A percentile compares a stretch with the other conserved stretches of the same genome.
Evolutionary conservation across 2,797 vertebrate genomes (phyloP).

Genomic region (Miichthys miiuy): DNA sequence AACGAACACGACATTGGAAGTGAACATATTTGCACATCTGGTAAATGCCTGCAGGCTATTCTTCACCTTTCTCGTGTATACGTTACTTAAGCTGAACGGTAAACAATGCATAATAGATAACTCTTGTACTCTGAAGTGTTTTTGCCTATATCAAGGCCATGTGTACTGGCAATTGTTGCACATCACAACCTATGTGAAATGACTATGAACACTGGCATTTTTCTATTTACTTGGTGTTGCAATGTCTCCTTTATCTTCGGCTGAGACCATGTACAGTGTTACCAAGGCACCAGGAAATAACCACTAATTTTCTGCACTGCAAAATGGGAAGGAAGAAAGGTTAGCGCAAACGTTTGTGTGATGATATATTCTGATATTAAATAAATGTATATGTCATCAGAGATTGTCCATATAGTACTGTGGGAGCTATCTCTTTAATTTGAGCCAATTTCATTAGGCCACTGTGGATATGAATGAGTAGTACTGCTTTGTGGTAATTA

Average conservation of each 20-base stretch:
- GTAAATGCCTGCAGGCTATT: slow-evolving; percentile 54
- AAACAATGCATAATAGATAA: slow-evolving; percentile 74
- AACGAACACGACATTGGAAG: slow-evolving; percentile 41
- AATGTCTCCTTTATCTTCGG: neutral
- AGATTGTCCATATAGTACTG: neutral
- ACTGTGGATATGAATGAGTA: neutral
- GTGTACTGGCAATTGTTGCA: slow-evolving; percentile 28
- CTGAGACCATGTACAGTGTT: neutral
- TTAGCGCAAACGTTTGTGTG: slow-evolving; percentile 3
- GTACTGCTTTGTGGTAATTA: neutral
- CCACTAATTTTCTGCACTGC: neutral
- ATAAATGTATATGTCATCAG: neutral
- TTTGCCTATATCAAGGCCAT: slow-evolving; percentile 54
- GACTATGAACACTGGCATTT: slow-evolving; percentile 36
- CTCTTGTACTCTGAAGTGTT: slow-evolving; percentile 56
- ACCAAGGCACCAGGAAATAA: slow-evolving; percentile 5
- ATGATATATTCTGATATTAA: neutral
- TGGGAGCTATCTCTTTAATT: neutral
- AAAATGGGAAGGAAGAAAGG: slow-evolving; percentile 7
- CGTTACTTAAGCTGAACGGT: slow-evolving; percentile 50
- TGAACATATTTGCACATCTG: slow-evolving; percentile 62
- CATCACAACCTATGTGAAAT: slow-evolving; percentile 36
- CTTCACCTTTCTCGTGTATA: slow-evolving; percentile 60
- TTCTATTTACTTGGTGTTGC: slow-evolving; percentile 3
- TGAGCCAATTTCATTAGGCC: neutral